A percentile compares a stretch with the other conserved stretches of the same genome.
These are phyloP conservation scores for Unio pictorum DNA, from an alignment of 2,888 invertebrate genomes.

Conservation along the genomic window DNA sequence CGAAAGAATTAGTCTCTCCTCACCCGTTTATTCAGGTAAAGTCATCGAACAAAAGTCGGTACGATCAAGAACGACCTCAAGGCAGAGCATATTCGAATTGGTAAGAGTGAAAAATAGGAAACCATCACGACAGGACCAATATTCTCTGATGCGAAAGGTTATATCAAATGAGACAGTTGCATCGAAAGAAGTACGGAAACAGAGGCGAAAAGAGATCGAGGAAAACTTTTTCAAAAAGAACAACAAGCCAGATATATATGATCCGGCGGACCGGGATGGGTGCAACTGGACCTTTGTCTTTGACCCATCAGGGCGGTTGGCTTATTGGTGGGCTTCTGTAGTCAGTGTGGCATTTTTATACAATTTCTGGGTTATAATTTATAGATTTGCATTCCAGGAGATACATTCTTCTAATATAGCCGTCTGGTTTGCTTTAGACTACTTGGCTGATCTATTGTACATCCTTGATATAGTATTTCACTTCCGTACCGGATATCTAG, in stretches of 20 bases:
- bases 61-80: slow-evolving; percentile 74
- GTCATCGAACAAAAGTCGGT: slow-evolving; percentile 69
- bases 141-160: slow-evolving; percentile 77
- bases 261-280: slow-evolving; percentile 76
- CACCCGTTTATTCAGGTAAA: slow-evolving; percentile 71
- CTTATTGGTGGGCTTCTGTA: slow-evolving; percentile 71
- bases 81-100: slow-evolving; percentile 80
- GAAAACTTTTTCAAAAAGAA: slow-evolving; percentile 70
- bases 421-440: slow-evolving; percentile 97
- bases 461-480: slow-evolving; percentile 96
- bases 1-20: slow-evolving; percentile 73
- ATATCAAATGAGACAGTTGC: slow-evolving; percentile 76
- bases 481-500: slow-evolving; percentile 96
- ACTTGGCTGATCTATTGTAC: slow-evolving; percentile 96
- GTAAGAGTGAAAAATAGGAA: slow-evolving; percentile 83
- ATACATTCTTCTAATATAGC: slow-evolving; percentile 88
- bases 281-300: slow-evolving; percentile 88
- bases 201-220: slow-evolving; percentile 71
- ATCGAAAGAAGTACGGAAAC: slow-evolving; percentile 73
- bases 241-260: slow-evolving; percentile 40
- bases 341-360: slow-evolving; percentile 71
- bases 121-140: slow-evolving; percentile 78
- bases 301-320: slow-evolving; percentile 94
- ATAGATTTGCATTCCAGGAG: slow-evolving; percentile 98
- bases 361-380: slow-evolving; percentile 82